Evolutionary conservation across 2,888 invertebrate genomes (phyloP).

Genomic region (Megamerina dolium): DNA sequence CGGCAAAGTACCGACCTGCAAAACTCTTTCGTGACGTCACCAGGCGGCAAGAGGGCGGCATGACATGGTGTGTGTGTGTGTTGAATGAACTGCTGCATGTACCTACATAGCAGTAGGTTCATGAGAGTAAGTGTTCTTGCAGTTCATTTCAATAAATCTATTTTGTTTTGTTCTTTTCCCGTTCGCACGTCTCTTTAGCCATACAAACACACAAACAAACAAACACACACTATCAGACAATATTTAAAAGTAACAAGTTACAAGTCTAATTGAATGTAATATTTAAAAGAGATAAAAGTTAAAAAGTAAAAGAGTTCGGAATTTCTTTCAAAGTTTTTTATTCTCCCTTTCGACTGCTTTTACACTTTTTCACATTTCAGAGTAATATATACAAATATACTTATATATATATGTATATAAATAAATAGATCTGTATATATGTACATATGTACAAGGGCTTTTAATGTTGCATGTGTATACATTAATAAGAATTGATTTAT

Average conservation of each 20-base stretch:
- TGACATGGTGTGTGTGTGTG: too few species aligned
- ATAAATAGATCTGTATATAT: too few species aligned
- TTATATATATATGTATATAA: constrained; percentile 13
- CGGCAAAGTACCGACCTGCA: too few species aligned
- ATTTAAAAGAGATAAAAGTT: constrained; percentile 10
- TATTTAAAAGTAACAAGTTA: neutral
- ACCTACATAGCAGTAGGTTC: too few species aligned
- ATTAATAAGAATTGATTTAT: neutral
- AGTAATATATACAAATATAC: neutral
- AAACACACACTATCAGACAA: neutral
- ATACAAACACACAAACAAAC: neutral
- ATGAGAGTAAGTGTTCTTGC: too few species aligned
- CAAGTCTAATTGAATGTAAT: constrained; percentile 12
- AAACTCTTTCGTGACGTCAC: too few species aligned
- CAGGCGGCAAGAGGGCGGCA: too few species aligned
- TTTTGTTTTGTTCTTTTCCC: neutral
- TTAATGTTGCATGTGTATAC: constrained; percentile 1
- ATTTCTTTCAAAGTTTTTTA: constrained; percentile 10
- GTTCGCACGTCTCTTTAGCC: neutral
- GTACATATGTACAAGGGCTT: neutral
- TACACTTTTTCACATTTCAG: constrained; percentile 9
- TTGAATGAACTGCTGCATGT: too few species aligned
- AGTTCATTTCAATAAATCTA: too few species aligned
- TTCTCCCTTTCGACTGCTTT: constrained; percentile 3
- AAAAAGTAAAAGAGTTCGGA: constrained; percentile 6